These are phyloP conservation scores for Phyllotis vaccarum DNA, from an alignment of 2,797 vertebrate genomes.

Conservation along the genomic window DNA sequence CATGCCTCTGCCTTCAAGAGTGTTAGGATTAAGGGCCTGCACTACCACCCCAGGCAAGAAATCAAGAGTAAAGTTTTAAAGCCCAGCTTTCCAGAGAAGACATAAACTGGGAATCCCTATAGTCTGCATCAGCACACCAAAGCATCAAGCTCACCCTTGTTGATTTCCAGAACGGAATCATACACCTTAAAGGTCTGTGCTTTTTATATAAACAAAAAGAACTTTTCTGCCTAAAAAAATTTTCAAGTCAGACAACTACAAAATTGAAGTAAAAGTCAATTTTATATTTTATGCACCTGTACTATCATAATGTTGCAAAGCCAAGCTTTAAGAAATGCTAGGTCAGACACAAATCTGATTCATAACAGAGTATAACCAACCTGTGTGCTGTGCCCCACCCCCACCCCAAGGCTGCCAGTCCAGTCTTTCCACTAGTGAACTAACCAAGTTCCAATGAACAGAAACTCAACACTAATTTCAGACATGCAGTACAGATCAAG, in stretches of 20 bases:
- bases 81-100: not conserved
- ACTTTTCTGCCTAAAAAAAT: not conserved
- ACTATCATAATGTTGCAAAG: not conserved
- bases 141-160: too few species aligned
- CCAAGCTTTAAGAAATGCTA: not conserved
- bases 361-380: not conserved
- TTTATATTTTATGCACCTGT: not conserved
- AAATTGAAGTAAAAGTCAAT: not conserved
- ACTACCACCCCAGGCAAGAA: not conserved
- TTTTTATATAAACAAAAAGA: not conserved
- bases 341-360: not conserved
- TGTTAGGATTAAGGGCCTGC: not conserved
- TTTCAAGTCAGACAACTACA: not conserved
- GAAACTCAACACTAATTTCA: not conserved
- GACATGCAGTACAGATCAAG: fast-evolving
- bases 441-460: not conserved
- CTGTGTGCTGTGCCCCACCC: not conserved
- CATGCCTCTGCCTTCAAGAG: not conserved
- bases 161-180: not conserved
- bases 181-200: not conserved
- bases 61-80: not conserved
- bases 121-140: not conserved
- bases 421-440: not conserved
- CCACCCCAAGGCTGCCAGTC: not conserved
- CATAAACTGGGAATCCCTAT: not conserved